Percentiles rank a stretch among this genome's conserved stretches.
Conservation (phyloP, 1,140 invertebrate species). For the Calephelis virginiensis region DNA sequence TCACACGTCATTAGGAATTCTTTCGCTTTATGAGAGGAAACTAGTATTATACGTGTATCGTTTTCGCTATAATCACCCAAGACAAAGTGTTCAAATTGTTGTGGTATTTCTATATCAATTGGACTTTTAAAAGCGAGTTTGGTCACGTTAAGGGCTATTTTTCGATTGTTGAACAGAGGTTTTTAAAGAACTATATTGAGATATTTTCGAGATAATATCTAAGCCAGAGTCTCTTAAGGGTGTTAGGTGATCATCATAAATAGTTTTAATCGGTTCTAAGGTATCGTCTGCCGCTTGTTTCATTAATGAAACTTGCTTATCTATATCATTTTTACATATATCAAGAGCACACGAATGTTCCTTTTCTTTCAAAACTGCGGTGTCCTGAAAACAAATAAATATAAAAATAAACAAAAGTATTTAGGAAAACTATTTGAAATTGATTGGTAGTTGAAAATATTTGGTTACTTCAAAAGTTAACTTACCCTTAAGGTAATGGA, state of each 20-base stretch:
- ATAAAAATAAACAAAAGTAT: too few relatives aligned
- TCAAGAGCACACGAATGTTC: conserved; percentile 1
- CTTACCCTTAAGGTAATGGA: neutral
- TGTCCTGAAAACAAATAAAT: too few relatives aligned
- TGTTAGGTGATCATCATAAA: conserved; percentile 14
- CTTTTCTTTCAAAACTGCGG: neutral
- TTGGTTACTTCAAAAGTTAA: neutral
- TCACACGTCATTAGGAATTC: conserved; percentile 14
- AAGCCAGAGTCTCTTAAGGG: conserved; percentile 15
- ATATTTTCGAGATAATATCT: conserved; percentile 13
- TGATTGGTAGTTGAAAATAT: neutral
- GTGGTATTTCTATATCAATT: conserved; percentile 11
- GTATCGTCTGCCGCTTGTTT: neutral
- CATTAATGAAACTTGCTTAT: neutral
- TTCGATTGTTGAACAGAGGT: conserved; percentile 18
- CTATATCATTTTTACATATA: neutral
- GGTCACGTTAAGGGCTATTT: conserved; percentile 9
- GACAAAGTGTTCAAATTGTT: conserved; percentile 15
- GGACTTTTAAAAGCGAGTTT: conserved; percentile 15
- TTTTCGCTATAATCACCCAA: conserved; percentile 13
- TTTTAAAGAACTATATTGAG: conserved; percentile 10
- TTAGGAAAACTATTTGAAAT: neutral
- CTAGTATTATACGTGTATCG: conserved; percentile 10
- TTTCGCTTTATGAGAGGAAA: conserved; percentile 13
- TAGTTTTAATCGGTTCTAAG: conserved; percentile 6